Evolutionary conservation across 1,140 invertebrate genomes (phyloP).

Genomic region (Onthophagus taurus): DNA sequence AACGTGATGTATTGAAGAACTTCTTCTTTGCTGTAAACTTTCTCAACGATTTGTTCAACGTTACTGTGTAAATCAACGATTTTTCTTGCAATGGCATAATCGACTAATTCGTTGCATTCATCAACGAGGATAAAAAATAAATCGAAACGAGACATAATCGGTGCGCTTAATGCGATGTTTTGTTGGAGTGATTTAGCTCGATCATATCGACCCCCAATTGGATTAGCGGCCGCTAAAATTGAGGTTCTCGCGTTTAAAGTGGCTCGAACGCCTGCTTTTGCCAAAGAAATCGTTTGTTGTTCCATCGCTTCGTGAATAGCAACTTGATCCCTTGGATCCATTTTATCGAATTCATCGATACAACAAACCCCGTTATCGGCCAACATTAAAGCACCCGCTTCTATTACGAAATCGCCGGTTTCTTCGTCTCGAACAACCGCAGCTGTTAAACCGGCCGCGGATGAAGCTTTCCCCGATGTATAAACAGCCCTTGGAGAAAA

Average conservation of each 20-base stretch:
- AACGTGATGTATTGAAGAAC: conserved; percentile 93
- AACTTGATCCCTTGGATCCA: conserved; percentile 95
- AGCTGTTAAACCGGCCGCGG: conserved; percentile 94
- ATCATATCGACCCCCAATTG: conserved; percentile 94
- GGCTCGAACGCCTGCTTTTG: conserved; percentile 95
- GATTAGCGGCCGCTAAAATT: conserved; percentile 97
- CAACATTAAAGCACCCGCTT: conserved; percentile 98
- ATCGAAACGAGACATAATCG: conserved; percentile 99
- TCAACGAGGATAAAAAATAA: conserved; percentile 97
- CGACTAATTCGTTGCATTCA: conserved; percentile 88
- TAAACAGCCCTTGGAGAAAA: conserved; percentile 95
- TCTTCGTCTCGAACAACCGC: conserved; percentile 97
- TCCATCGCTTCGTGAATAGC: conserved; percentile 99
- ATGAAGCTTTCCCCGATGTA: conserved; percentile 97
- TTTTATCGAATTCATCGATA: conserved; percentile 99
- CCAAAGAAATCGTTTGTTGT: conserved; percentile 98
- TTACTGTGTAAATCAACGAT: conserved; percentile 92
- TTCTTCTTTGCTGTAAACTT: conserved; percentile 76
- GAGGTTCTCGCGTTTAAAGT: conserved; percentile 97
- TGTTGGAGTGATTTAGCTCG: conserved; percentile 88
- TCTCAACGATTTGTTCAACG: conserved; percentile 62
- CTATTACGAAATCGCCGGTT: conserved; percentile 96
- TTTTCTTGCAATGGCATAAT: conserved; percentile 92
- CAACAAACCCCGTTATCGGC: conserved; percentile 99
- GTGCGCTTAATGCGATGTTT: conserved; percentile 87